A percentile compares a stretch with the other conserved stretches of the same genome.
phyloP scores from a whole-genome alignment of 2,888 invertebrate species.

The Drosophila multiciliata region DNA sequence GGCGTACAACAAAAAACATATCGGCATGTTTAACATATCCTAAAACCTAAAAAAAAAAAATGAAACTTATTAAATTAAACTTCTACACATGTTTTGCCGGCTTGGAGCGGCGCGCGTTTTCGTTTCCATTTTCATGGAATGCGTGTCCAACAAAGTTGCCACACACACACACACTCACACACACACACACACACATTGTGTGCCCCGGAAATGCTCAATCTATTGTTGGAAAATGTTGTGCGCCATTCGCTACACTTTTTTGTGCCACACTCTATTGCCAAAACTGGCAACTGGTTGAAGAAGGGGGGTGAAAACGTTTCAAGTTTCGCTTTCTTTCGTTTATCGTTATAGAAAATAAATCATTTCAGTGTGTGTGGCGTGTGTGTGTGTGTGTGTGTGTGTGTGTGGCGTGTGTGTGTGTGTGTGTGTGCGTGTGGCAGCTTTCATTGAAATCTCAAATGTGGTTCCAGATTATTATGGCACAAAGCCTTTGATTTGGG shows the following conservation, averaged over 20 bases:
- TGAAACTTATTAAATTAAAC: slow-evolving; percentile 79
- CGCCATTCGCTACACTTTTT: slow-evolving; percentile 58
- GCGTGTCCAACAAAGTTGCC: slow-evolving; percentile 36
- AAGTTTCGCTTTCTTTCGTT: slow-evolving; percentile 74
- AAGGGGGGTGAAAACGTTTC: slow-evolving; percentile 51
- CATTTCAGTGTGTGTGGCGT: slow-evolving; percentile 52
- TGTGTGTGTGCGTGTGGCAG: slow-evolving; percentile 34
- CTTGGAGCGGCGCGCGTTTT: slow-evolving; percentile 21
- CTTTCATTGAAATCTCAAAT: slow-evolving; percentile 76
- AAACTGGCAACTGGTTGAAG: not conserved
- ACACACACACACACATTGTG: not conserved
- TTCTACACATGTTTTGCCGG: slow-evolving; percentile 74
- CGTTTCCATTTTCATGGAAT: slow-evolving; percentile 34
- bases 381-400: slow-evolving; percentile 17
- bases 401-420: slow-evolving; percentile 12
- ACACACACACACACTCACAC: slow-evolving; percentile 7
- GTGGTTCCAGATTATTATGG: slow-evolving; percentile 72
- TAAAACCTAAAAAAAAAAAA: slow-evolving; percentile 60
- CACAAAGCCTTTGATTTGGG: slow-evolving; percentile 72
- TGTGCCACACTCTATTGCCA: slow-evolving; percentile 27
- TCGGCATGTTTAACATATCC: slow-evolving; percentile 75
- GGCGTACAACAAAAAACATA: slow-evolving; percentile 53
- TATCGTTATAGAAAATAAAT: slow-evolving; percentile 78
- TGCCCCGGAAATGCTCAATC: slow-evolving; percentile 74
- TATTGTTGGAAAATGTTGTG: slow-evolving; percentile 77